Conservation (phyloP, 2,888 invertebrate genomes). For the Alitta virens region DNA sequence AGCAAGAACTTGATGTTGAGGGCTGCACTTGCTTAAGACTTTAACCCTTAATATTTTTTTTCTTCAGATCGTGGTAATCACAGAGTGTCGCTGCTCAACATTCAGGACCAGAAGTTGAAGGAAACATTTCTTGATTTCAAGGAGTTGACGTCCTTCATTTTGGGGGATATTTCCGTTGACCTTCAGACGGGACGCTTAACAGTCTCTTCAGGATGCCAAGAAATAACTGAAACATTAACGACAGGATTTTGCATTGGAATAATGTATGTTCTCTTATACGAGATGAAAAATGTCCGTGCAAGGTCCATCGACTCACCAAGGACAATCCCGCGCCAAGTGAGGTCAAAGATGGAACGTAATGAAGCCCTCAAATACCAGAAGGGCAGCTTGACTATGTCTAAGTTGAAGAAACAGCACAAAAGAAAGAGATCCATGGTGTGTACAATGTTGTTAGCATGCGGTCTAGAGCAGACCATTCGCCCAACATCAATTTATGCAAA, state of each 20-base stretch:
- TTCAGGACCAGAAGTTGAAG: no score
- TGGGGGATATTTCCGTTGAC: neutral
- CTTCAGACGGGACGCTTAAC: neutral
- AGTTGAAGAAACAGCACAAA: constrained; percentile 3
- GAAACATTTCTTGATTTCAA: neutral
- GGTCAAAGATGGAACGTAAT: neutral
- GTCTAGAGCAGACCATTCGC: neutral
- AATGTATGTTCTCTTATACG: neutral
- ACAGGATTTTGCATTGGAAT: neutral
- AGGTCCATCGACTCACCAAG: no score
- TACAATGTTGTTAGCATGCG: constrained; percentile 15
- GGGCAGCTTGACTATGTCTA: constrained; percentile 3
- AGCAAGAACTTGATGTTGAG: no score
- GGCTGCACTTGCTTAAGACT: no score
- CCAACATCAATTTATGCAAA: no score
- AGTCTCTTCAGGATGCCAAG: neutral
- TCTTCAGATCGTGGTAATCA: no score
- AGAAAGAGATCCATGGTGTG: constrained; percentile 5
- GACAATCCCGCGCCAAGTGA: neutral
- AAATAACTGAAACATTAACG: neutral
- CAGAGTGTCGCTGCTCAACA: no score
- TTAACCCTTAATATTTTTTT: no score
- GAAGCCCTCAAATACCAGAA: neutral
- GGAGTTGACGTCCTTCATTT: neutral
- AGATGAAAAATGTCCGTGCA: neutral